phyloP scores from a whole-genome alignment of 2,888 invertebrate species.

The Drosophila maculinotata region DNA sequence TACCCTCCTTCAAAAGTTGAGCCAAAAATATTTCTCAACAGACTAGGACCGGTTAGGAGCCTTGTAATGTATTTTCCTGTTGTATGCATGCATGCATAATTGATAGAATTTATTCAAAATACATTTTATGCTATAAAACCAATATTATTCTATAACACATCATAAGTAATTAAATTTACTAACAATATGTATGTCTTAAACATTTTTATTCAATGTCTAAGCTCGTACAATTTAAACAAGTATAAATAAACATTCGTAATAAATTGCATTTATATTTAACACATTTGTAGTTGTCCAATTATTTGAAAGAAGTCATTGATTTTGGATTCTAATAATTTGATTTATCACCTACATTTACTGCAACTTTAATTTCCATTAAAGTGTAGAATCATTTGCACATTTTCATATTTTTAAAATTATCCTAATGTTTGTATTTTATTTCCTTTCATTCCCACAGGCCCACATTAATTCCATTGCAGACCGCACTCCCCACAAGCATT shows the following conservation, averaged over 20 bases:
- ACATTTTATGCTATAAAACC: too few relatives aligned
- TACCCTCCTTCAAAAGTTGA: too few relatives aligned
- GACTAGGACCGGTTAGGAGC: too few relatives aligned
- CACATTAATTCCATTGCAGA: slow-evolving; percentile 64
- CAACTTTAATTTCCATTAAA: slow-evolving; percentile 23
- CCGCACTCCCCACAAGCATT: background rate
- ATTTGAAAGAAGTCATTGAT: slow-evolving; percentile 9
- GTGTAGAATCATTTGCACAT: slow-evolving; percentile 17
- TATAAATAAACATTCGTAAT: background rate
- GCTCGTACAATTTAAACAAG: background rate
- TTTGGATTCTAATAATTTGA: slow-evolving; percentile 8
- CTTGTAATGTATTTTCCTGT: too few relatives aligned
- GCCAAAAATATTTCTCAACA: too few relatives aligned
- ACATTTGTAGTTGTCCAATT: background rate
- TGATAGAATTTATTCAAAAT: background rate
- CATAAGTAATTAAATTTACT: too few relatives aligned
- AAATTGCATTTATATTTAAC: background rate
- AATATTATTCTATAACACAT: too few relatives aligned
- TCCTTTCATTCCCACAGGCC: slow-evolving; percentile 31
- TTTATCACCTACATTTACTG: slow-evolving; percentile 6
- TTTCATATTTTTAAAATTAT: slow-evolving; percentile 26
- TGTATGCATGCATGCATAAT: background rate
- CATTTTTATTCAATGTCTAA: too few relatives aligned
- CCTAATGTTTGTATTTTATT: slow-evolving; percentile 8
- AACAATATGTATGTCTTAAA: too few relatives aligned